These are phyloP conservation scores for Petrolisthes manimaculis DNA, from an alignment of 2,888 invertebrate species.

Conservation along the genomic window DNA sequence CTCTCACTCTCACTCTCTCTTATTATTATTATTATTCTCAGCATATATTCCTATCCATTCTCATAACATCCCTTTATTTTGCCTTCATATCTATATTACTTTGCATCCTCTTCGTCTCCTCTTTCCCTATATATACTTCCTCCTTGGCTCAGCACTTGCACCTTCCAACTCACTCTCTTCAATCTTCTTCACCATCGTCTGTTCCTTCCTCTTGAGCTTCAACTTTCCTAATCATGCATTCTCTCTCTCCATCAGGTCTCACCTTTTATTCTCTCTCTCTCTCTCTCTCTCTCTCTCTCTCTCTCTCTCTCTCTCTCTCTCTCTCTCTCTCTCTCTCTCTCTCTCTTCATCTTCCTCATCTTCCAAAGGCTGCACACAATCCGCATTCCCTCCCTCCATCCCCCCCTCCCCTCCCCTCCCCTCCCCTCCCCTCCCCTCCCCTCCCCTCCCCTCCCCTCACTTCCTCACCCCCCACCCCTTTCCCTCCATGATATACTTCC, in stretches of 20 bases:
- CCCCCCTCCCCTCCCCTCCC: neutral
- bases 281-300: neutral
- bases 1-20: neutral
- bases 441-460: neutral
- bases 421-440: neutral
- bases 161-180: neutral
- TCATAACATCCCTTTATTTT: neutral
- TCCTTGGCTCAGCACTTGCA: neutral
- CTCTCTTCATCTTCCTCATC: neutral
- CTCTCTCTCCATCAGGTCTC: neutral
- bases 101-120: neutral
- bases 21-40: neutral
- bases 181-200: slow-evolving; percentile 4
- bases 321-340: neutral
- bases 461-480: neutral
- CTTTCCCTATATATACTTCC: neutral
- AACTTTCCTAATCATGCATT: neutral
- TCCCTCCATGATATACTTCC: neutral
- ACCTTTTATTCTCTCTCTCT: neutral
- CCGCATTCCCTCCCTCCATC: neutral
- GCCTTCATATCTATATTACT: neutral
- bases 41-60: neutral
- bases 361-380: neutral
- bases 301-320: neutral
- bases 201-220: neutral